Percentiles rank a stretch among this genome's conserved stretches.
Evolutionary conservation across 2,113 vertebrate species (phyloP).

Genomic region (Alouatta palliata): DNA sequence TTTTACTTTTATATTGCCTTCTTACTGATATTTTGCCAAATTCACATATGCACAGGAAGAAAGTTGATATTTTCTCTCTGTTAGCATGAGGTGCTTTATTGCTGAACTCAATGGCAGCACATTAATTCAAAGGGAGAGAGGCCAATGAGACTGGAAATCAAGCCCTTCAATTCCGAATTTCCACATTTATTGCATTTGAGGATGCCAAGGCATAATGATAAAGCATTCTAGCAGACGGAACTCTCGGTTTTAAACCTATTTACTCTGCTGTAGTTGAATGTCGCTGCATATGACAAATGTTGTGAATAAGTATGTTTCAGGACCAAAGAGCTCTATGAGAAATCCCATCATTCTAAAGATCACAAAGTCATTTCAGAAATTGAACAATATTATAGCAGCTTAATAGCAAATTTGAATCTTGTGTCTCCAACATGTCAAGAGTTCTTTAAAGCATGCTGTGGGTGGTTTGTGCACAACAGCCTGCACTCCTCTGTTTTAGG

Average conservation of each 20-base stretch:
- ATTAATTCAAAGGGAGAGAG: conserved; percentile 81
- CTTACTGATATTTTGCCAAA: conserved; percentile 72
- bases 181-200: conserved; percentile 81
- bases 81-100: conserved; percentile 79
- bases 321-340: conserved; percentile 79
- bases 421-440: conserved; percentile 69
- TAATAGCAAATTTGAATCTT: conserved; percentile 78
- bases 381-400: conserved; percentile 75
- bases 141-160: conserved; percentile 79
- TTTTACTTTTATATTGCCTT: conserved; percentile 79
- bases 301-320: conserved; percentile 81
- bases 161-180: conserved; percentile 82
- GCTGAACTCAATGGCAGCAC: conserved; percentile 80
- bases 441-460: conserved; percentile 62
- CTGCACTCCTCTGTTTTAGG: conserved; percentile 47
- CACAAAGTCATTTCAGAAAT: conserved; percentile 83
- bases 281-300: conserved; percentile 82
- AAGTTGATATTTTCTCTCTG: conserved; percentile 79
- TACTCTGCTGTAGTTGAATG: conserved; percentile 82
- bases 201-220: conserved; percentile 75
- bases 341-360: conserved; percentile 80
- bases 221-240: conserved; percentile 73
- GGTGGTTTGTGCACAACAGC: neutral
- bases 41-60: conserved; percentile 78
- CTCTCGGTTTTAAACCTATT: conserved; percentile 82